Evolutionary conservation across 2,888 invertebrate genomes (phyloP), one percentile per base, ranked within the genome.

Genomic region (Nephrotoma appendiculata): DNA sequence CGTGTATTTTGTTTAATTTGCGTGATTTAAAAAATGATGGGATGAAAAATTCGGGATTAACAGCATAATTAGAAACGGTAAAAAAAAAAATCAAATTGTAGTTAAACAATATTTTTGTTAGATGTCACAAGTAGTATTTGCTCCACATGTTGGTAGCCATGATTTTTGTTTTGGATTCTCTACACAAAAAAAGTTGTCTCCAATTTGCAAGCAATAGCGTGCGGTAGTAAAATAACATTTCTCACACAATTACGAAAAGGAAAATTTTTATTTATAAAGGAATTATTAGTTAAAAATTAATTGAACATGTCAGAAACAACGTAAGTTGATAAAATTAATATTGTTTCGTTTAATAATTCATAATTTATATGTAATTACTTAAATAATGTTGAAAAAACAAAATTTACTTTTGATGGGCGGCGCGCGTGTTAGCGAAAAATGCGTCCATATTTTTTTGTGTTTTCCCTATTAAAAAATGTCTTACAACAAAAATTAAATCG

Each of bases 371-470:
- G 42, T n/a, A 42, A 84, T 6, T 84, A 42, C n/a, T 84, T 41
- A 15, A 84, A 42, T 84, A 84, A 15, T 7, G 43, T 1, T n/a
- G 41, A 42, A 84, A 83, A 41, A 71, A 31, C 31, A 71, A 71
- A 71, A 31, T 71, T 71, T 31, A 31, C 1, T 42, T 83, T n/a
- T 84, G 43, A 84, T 84, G 84, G 84, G 84, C 84, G 84, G 84
- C 84, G 84, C 84, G 84, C 84, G 84, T 84, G 84, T 43, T 84
- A 42, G 42, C 31, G 31, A 71, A 71, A 84, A 84, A 42, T 3
- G 84, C 84, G 84, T 84, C 84, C 84, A 84, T 84, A 84, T 84
- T 84, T 84, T 84, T 84, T 84, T 84, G n/a, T 31, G 31, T 31
- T 31, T 31, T 12, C n/a, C 15, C 6, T 31, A 15, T 15, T 15